phyloP scores from a whole-genome alignment of 2,113 vertebrate species.

The Turnix velox region DNA sequence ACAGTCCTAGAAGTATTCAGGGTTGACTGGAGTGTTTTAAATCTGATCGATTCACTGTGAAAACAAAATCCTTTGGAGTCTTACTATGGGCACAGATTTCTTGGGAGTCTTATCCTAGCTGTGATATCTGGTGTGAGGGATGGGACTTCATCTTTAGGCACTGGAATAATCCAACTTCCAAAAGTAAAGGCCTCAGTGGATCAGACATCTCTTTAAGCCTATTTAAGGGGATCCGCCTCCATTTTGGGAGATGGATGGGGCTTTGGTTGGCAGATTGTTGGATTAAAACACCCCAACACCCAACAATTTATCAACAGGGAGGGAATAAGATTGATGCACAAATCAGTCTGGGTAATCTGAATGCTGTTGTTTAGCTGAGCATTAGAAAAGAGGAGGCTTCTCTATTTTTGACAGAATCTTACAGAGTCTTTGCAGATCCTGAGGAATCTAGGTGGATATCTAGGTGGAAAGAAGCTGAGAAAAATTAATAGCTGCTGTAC shows the following conservation, averaged over 20 bases:
- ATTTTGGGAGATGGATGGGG: conserved; percentile 6
- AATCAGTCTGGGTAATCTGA: background rate
- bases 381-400: conserved; percentile 11
- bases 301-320: conserved; percentile 21
- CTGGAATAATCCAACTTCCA: background rate
- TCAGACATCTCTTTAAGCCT: background rate
- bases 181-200: background rate
- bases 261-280: conserved; percentile 5
- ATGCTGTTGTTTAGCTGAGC: conserved; percentile 47
- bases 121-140: background rate
- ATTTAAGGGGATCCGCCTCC: background rate
- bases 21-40: background rate
- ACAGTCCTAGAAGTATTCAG: background rate
- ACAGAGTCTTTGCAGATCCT: conserved; percentile 34
- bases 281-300: conserved; percentile 23
- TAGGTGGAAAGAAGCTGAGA: background rate
- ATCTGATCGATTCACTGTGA: background rate
- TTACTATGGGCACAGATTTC: background rate
- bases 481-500: conserved; percentile 17
- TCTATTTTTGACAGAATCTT: background rate
- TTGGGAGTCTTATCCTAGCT: background rate
- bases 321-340: conserved; percentile 21
- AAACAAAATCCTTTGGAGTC: background rate
- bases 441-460: background rate
- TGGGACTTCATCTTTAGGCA: background rate